phyloP scores from a whole-genome alignment of 1,140 invertebrate genomes.

The Littorina saxatilis region DNA sequence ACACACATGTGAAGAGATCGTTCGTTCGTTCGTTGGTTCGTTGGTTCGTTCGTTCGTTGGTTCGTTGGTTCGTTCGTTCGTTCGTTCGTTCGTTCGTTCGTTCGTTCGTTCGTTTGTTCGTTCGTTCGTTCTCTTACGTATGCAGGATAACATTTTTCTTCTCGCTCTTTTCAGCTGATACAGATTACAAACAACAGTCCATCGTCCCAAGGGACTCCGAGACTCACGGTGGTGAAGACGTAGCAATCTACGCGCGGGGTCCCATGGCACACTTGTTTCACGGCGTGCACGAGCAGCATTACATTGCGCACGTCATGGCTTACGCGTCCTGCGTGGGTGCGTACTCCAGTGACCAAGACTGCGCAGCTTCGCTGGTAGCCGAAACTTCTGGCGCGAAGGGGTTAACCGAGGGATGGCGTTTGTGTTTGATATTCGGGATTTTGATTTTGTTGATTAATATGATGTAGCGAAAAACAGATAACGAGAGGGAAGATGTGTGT shows the following conservation, averaged over 20 bases:
- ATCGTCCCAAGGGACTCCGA: slow-evolving; percentile 80
- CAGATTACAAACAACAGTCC: slow-evolving; percentile 72
- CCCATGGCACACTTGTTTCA: slow-evolving; percentile 92
- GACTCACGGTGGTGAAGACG: slow-evolving; percentile 72
- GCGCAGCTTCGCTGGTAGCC: background rate
- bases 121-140: background rate
- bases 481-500: too few species aligned
- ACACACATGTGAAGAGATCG: too few species aligned
- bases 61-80: background rate
- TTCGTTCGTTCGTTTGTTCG: too few species aligned
- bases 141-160: too few species aligned
- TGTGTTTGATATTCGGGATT: too few species aligned
- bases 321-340: slow-evolving; percentile 75
- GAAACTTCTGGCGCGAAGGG: background rate
- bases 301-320: slow-evolving; percentile 89
- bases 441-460: too few species aligned
- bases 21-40: background rate
- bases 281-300: slow-evolving; percentile 92
- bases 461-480: too few species aligned
- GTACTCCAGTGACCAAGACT: slow-evolving; percentile 76
- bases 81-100: background rate
- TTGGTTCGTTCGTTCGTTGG: background rate
- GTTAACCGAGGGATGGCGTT: background rate
- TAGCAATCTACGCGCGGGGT: slow-evolving; percentile 77
- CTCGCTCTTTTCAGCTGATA: slow-evolving; percentile 37